Conservation (phyloP, 37 sponge, comb jelly and placozoan genomes). For the Theonella swinhoei region DNA sequence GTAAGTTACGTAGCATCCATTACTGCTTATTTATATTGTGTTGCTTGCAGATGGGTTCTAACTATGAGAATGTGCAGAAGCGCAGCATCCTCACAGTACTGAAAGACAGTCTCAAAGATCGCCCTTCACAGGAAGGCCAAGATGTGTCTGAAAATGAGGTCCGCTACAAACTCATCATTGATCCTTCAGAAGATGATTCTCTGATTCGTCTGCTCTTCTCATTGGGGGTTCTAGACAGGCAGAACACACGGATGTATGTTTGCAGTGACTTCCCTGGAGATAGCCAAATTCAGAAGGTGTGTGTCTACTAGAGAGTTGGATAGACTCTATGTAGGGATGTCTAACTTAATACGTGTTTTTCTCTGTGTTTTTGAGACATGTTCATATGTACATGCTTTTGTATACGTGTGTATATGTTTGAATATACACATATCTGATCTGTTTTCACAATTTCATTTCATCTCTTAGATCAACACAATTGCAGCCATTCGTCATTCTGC, state of each 20-base stretch:
- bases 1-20: too few species aligned
- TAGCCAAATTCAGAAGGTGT: slow-evolving; percentile 73
- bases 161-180: slow-evolving; percentile 87
- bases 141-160: slow-evolving; percentile 71
- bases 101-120: slow-evolving; percentile 56
- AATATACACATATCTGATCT: not conserved
- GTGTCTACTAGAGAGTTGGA: not conserved
- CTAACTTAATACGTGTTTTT: not conserved
- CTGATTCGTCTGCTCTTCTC: slow-evolving; percentile 70
- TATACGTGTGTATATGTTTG: not conserved
- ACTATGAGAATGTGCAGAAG: slow-evolving; percentile 5
- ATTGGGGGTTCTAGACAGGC: slow-evolving; percentile 59
- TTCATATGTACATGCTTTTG: not conserved
- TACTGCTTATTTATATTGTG: too few species aligned
- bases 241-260: slow-evolving; percentile 56
- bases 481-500: slow-evolving; percentile 90
- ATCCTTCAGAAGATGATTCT: slow-evolving; percentile 82
- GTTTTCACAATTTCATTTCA: not conserved
- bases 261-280: slow-evolving; percentile 90
- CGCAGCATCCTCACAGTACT: slow-evolving; percentile 70
- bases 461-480: slow-evolving; percentile 69
- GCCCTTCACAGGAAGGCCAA: slow-evolving; percentile 16
- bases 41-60: slow-evolving; percentile 23
- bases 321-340: not conserved
- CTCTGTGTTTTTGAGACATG: not conserved